Evolutionary conservation across 2,113 vertebrate species (phyloP).

Genomic region (Pagrus major): DNA sequence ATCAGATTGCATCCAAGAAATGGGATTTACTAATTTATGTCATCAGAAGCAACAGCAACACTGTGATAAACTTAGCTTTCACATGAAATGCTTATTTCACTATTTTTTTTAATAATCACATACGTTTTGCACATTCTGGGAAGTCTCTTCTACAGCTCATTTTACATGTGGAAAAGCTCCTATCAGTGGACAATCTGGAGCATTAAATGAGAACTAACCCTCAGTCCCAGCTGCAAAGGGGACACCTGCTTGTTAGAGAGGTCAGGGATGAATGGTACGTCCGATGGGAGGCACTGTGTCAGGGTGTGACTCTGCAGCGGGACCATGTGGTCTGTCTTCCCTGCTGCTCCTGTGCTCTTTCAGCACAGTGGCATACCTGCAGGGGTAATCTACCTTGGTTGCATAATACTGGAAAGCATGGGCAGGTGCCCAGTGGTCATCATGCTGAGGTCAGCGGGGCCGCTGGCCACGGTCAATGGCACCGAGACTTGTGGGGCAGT

Average conservation of each 20-base stretch:
- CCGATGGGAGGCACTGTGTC: neutral
- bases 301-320: conserved; percentile 16
- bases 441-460: neutral
- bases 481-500: neutral
- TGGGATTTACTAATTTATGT: neutral
- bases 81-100: too few relatives aligned
- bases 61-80: too few relatives aligned
- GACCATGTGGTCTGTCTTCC: conserved; percentile 5
- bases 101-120: neutral
- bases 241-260: neutral
- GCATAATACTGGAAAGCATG: neutral
- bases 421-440: conserved; percentile 11
- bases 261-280: neutral
- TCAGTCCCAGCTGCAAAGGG: neutral
- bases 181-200: neutral
- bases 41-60: neutral
- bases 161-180: neutral
- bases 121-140: neutral
- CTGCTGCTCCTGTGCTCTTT: conserved; percentile 22
- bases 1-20: neutral
- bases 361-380: conserved; percentile 4
- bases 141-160: neutral
- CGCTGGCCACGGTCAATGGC: neutral
- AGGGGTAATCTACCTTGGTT: conserved; percentile 3
- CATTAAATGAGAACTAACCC: neutral